Percentiles rank a stretch among this genome's conserved stretches.
phyloP scores from a whole-genome alignment of 2,113 vertebrate species.

The Chamaea fasciata region DNA sequence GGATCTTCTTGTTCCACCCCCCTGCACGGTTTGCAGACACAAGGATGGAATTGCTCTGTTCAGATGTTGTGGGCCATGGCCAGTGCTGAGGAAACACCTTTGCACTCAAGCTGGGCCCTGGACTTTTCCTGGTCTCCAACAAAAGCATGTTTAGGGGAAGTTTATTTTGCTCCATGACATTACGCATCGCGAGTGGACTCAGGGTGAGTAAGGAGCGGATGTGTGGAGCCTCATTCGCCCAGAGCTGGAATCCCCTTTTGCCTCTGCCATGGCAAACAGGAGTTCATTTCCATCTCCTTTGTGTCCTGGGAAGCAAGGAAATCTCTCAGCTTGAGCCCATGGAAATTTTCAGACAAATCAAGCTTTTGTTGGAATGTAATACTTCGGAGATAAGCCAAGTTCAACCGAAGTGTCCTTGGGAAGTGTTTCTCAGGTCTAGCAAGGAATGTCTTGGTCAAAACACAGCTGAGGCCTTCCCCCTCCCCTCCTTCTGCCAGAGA shows the following conservation, averaged over 20 bases:
- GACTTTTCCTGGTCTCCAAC: neutral
- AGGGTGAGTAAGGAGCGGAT: neutral
- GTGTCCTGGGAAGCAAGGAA: neutral
- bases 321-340: neutral
- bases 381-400: neutral
- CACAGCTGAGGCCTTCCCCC: neutral
- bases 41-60: neutral
- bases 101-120: neutral
- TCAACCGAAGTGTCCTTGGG: neutral
- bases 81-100: neutral
- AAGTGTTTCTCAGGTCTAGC: constrained; percentile 1
- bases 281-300: neutral
- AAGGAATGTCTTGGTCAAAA: neutral
- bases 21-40: neutral
- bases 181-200: neutral
- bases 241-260: neutral
- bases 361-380: neutral
- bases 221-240: neutral
- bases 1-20: neutral
- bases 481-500: neutral
- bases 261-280: accelerated
- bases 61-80: accelerated
- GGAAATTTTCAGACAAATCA: neutral
- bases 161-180: neutral
- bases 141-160: neutral